Evolutionary conservation across 2,113 vertebrate species (phyloP).

Genomic region (Varanus salvator): DNA sequence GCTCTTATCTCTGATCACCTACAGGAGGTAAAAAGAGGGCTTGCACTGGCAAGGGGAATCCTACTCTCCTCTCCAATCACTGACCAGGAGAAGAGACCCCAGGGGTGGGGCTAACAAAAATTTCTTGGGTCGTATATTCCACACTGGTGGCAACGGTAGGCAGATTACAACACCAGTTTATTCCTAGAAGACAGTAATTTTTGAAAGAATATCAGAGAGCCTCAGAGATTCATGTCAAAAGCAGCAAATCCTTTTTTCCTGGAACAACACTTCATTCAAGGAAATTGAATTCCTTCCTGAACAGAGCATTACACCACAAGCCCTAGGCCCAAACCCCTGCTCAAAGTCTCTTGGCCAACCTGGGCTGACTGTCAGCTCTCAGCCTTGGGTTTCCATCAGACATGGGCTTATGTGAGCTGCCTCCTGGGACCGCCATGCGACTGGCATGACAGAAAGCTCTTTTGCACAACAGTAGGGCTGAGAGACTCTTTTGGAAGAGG

Average conservation of each 20-base stretch:
- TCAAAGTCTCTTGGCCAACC: background rate
- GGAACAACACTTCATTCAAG: background rate
- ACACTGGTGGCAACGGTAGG: background rate
- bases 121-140: background rate
- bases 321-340: background rate
- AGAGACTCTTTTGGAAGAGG: background rate
- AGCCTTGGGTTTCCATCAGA: background rate
- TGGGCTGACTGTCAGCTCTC: background rate
- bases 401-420: background rate
- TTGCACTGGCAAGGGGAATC: too few relatives aligned
- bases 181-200: background rate
- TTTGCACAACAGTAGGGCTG: background rate
- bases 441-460: too few relatives aligned
- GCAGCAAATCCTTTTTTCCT: background rate
- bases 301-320: background rate
- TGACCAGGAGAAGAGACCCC: too few relatives aligned
- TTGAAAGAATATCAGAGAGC: background rate
- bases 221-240: background rate
- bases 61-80: too few relatives aligned
- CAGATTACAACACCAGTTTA: background rate
- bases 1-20: too few relatives aligned
- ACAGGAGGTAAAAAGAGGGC: too few relatives aligned
- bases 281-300: background rate
- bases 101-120: background rate
- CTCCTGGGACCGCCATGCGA: background rate